Evolutionary conservation across 35 echinoderm and acorn worm genomes (phyloP), one percentile per base, ranked within the genome.

Genomic region (Lytechinus pictus): DNA sequence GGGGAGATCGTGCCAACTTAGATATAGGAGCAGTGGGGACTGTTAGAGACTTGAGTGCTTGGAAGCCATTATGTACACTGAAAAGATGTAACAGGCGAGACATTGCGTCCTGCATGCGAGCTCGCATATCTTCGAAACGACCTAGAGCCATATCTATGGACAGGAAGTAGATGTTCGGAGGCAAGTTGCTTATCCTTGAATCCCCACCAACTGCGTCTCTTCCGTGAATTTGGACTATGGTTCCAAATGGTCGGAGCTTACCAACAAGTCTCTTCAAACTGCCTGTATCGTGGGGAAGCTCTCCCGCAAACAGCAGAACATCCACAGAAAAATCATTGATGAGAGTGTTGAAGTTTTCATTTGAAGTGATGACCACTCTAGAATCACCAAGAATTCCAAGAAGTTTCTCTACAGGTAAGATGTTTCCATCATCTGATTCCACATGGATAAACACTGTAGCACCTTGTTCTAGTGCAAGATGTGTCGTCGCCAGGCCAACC

Each of bases 21-120:
- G 98, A 99, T 95, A 99, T 97, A 52, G 97, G 98, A 94, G 97
- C 97, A 54, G 98, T 99, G 71, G 98, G 98, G 51, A 99, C 97
- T 12, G 98, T 96, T 19, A 99, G 92, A 52, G 97, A 95, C 88
- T 99, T 99, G 33, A 99, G 90, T 51, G 98, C 97, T 86, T 99
- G 98, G 89, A 99, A 99, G 9, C 97, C 98, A 53, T 99, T 99
- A 58, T 99, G 98, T 27, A 99, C 98, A 89, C 98, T 99, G 27
- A 99, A 99, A 9, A 99, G 94, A 88, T 99, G 98, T 19, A 99
- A 87, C 9, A 99, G 95, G 24, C 98, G 97, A 3, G 96, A 96
- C 98, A 99, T 99, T 0, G 98, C 96, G 71, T 99, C 98, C 86
- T 99, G 98, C 55, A 99, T 94, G 60, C 94, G 86, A n/a, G 96